Evolutionary conservation across 2,797 vertebrate genomes (phyloP).

Genomic region (Acanthurus lineatus): DNA sequence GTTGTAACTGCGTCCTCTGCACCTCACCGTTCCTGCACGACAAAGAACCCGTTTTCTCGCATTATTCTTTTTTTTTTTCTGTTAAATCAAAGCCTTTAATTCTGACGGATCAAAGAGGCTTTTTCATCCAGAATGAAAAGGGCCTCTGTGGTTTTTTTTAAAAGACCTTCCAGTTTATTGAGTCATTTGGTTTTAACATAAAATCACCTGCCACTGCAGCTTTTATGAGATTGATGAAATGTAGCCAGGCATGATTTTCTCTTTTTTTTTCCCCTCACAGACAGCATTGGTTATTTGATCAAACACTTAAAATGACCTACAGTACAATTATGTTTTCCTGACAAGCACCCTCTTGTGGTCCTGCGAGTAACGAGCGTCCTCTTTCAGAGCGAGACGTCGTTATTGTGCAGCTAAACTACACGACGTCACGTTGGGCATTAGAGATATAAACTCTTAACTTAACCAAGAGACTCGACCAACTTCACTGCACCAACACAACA

Average conservation of each 20-base stretch:
- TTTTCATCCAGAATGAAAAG: background rate
- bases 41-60: constrained; percentile 51
- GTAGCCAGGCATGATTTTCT: background rate
- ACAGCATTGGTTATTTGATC: background rate
- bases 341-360: background rate
- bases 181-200: background rate
- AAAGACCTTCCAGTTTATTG: background rate
- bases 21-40: constrained; percentile 24
- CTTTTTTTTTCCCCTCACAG: too few relatives aligned
- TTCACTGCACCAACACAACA: too few relatives aligned
- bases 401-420: background rate
- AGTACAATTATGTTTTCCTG: background rate
- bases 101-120: constrained; percentile 22
- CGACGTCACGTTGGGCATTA: too few relatives aligned
- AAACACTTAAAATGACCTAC: background rate
- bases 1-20: constrained; percentile 31
- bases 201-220: constrained; percentile 3
- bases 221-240: background rate
- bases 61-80: constrained; percentile 38
- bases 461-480: too few relatives aligned
- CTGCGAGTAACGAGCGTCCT: too few relatives aligned
- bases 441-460: too few relatives aligned
- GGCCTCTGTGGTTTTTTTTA: background rate
- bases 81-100: constrained; percentile 41
- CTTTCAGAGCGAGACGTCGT: background rate